A percentile compares a stretch with the other conserved stretches of the same genome.
Evolutionary conservation across 2,888 invertebrate species (phyloP).

Genomic region (Boloria euphrosyne): DNA sequence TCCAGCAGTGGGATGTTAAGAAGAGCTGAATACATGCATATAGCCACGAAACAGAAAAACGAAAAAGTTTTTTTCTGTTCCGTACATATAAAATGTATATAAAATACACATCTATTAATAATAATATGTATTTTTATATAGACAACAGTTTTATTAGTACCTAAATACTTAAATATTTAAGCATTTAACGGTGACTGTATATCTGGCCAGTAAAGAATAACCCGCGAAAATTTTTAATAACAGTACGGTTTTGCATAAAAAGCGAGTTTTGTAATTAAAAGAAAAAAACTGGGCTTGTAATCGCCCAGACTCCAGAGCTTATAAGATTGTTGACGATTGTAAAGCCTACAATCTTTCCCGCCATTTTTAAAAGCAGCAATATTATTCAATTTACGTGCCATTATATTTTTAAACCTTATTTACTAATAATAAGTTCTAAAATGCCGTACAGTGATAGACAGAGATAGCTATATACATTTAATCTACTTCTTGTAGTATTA

Average conservation of each 20-base stretch:
- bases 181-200: not conserved
- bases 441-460: slow-evolving; percentile 25
- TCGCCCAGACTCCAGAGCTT: slow-evolving; percentile 31
- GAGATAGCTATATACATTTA: slow-evolving; percentile 43
- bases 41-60: too few relatives aligned
- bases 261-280: slow-evolving; percentile 17
- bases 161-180: too few relatives aligned
- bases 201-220: not conserved
- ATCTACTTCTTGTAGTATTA: slow-evolving; percentile 45
- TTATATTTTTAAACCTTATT: slow-evolving; percentile 18
- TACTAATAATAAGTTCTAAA: not conserved
- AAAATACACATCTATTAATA: too few relatives aligned
- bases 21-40: too few relatives aligned
- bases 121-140: too few relatives aligned
- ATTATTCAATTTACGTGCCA: slow-evolving; percentile 21
- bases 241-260: slow-evolving; percentile 8
- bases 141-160: too few relatives aligned
- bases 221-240: not conserved
- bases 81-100: too few relatives aligned
- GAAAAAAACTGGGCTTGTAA: slow-evolving; percentile 28
- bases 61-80: too few relatives aligned
- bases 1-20: too few relatives aligned
- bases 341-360: slow-evolving; percentile 43
- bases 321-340: slow-evolving; percentile 34
- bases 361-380: slow-evolving; percentile 42